Conservation (phyloP, 2,113 vertebrate species). For the Plecotus auritus region DNA sequence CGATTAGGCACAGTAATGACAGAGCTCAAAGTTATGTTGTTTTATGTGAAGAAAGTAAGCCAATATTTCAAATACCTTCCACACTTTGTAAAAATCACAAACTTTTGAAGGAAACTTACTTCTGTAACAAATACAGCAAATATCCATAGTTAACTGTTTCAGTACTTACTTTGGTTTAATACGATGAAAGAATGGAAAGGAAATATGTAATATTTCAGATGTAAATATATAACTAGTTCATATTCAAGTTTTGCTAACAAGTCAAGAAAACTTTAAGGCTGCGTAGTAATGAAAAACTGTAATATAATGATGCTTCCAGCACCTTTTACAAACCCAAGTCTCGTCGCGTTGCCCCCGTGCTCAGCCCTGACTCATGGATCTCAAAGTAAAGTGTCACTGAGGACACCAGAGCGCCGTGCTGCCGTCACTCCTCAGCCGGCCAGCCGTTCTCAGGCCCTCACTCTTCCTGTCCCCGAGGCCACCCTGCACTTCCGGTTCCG, state of each 20-base stretch:
- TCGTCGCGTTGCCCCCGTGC: neutral
- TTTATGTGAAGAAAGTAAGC: constrained; percentile 17
- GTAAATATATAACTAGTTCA: neutral
- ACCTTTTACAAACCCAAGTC: neutral
- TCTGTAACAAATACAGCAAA: neutral
- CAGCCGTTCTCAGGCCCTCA: neutral
- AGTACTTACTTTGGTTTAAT: neutral
- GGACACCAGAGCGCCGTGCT: neutral
- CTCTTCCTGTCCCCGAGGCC: neutral
- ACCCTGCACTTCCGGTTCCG: neutral
- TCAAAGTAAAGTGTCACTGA: neutral
- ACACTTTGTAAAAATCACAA: neutral
- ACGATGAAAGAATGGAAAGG: neutral
- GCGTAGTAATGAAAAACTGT: neutral
- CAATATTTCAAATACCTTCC: neutral
- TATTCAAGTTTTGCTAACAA: neutral
- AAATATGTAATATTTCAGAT: neutral
- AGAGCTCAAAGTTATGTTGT: neutral
- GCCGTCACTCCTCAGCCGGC: neutral
- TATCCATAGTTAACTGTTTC: neutral
- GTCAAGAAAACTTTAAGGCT: neutral
- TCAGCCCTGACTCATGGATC: neutral
- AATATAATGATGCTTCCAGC: neutral
- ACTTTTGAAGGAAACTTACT: constrained; percentile 1
- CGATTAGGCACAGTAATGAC: neutral